Evolutionary conservation across 2,888 invertebrate species (phyloP).

Genomic region (Marronus borbonicus): DNA sequence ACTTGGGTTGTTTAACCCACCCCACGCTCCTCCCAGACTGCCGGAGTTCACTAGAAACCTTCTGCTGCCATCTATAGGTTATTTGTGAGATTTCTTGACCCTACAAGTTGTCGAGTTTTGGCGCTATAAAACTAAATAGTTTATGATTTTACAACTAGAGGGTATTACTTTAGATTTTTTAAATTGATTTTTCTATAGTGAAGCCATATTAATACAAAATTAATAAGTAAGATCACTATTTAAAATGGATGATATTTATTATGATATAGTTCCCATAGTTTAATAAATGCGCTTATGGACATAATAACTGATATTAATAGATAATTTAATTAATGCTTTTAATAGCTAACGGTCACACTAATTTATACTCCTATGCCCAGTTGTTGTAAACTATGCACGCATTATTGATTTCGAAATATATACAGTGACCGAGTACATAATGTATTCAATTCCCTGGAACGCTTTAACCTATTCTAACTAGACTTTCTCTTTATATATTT

Average conservation of each 20-base stretch:
- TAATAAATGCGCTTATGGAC: no score
- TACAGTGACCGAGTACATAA: background rate
- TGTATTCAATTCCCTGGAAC: no score
- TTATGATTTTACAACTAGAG: conserved; percentile 69
- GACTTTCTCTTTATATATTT: no score
- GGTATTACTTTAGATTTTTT: conserved; percentile 59
- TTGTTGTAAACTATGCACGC: conserved; percentile 28
- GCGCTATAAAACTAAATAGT: conserved; percentile 65
- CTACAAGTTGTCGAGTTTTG: conserved; percentile 64
- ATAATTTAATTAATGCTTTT: conserved; percentile 49
- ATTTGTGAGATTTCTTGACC: conserved; percentile 70
- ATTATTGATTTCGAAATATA: conserved; percentile 37
- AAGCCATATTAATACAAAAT: no score
- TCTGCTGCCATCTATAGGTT: conserved; percentile 70
- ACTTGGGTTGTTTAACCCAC: conserved; percentile 70
- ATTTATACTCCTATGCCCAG: conserved; percentile 49
- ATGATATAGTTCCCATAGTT: no score
- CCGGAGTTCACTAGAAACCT: conserved; percentile 61
- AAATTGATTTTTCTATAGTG: conserved; percentile 28
- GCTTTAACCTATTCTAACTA: no score
- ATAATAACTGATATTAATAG: conserved; percentile 35
- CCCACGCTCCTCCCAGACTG: conserved; percentile 66
- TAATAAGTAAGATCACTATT: no score
- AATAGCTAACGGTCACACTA: conserved; percentile 51
- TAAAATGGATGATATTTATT: no score